These are phyloP conservation scores for Platorchestia sp. DNA, from an alignment of 1,140 invertebrate species.

Conservation along the genomic window DNA sequence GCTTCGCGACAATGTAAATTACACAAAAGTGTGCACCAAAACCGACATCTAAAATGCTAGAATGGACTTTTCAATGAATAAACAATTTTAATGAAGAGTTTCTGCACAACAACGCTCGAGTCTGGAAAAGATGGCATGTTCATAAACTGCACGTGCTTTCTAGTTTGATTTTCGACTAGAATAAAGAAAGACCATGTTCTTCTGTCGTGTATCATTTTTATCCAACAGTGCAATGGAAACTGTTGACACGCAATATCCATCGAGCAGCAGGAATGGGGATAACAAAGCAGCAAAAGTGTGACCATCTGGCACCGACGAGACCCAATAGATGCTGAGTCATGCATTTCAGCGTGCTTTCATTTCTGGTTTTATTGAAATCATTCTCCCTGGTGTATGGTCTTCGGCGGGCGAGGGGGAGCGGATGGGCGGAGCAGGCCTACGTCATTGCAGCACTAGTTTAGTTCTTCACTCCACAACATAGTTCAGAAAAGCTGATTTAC, in stretches of 20 bases:
- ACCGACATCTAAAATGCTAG: too few relatives aligned
- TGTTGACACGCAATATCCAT: background rate
- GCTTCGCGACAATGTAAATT: too few relatives aligned
- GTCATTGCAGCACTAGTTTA: background rate
- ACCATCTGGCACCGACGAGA: background rate
- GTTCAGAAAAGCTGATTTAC: too few relatives aligned
- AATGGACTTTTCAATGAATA: too few relatives aligned
- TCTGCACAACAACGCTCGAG: background rate
- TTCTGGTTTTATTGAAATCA: background rate
- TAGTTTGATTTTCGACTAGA: background rate
- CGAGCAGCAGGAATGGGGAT: background rate
- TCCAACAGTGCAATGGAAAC: background rate
- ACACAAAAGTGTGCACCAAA: too few relatives aligned
- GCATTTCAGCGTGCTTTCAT: background rate
- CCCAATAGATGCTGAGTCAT: background rate
- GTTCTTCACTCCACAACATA: too few relatives aligned
- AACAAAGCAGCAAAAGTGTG: background rate
- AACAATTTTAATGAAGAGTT: too few relatives aligned
- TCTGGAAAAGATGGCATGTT: background rate
- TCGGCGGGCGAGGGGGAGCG: background rate
- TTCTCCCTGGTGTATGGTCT: background rate
- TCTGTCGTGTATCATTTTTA: background rate
- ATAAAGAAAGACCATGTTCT: background rate
- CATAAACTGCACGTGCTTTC: background rate
- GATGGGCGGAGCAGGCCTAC: background rate